These are phyloP conservation scores for Caenorhabditis sp. DNA, from an alignment of 2,888 invertebrate species.

Conservation along the genomic window DNA sequence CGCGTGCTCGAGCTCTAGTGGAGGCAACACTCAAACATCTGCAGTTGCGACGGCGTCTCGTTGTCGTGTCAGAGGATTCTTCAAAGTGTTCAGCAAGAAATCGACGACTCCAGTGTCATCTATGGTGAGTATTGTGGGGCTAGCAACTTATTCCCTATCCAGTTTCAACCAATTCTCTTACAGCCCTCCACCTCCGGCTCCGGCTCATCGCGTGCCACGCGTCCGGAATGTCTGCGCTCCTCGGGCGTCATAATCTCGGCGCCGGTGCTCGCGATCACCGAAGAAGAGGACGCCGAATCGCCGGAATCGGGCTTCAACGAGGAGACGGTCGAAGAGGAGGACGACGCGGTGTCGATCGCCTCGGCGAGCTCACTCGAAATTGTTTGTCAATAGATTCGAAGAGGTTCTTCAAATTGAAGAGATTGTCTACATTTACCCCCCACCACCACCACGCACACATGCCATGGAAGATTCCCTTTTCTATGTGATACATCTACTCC, in stretches of 20 bases:
- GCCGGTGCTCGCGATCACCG: conserved; percentile 50
- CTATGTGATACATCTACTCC: too few species aligned
- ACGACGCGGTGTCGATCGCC: conserved; percentile 68
- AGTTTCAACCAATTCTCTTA: too few species aligned
- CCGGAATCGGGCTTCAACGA: conserved; percentile 66
- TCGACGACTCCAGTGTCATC: not conserved
- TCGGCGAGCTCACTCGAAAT: conserved; percentile 73
- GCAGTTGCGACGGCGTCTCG: too few species aligned
- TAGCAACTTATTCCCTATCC: too few species aligned
- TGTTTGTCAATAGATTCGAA: conserved; percentile 33
- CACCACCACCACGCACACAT: too few species aligned
- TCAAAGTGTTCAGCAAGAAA: conserved; percentile 37
- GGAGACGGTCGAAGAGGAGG: conserved; percentile 45
- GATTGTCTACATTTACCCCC: too few species aligned
- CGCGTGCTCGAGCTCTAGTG: not conserved
- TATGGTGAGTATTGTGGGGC: conserved; percentile 37
- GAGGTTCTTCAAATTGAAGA: not conserved
- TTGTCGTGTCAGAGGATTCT: conserved; percentile 35
- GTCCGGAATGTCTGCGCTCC: conserved; percentile 62
- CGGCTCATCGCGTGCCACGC: conserved; percentile 36
- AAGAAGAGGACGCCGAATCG: conserved; percentile 60
- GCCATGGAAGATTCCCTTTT: too few species aligned
- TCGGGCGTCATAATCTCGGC: conserved; percentile 51
- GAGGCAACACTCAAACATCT: too few species aligned
- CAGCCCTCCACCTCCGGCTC: too few species aligned